Conservation (phyloP, 2,888 invertebrate species). For the Sipha maydis region DNA sequence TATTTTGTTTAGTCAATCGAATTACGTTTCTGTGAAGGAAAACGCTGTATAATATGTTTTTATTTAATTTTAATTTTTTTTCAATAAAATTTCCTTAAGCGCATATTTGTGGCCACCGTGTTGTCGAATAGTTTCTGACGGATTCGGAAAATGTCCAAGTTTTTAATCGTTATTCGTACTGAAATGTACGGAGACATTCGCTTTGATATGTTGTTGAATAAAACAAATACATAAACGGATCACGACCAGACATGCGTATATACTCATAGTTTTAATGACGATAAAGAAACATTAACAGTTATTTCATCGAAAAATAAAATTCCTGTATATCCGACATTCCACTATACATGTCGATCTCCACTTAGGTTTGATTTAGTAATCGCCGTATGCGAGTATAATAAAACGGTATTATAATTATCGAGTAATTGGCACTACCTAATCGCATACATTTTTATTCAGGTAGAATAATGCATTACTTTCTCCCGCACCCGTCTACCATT, state of each 20-base stretch:
- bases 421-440: background rate
- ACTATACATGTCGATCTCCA: background rate
- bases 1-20: too few relatives aligned
- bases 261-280: background rate
- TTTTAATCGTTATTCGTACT: background rate
- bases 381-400: background rate
- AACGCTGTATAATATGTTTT: too few relatives aligned
- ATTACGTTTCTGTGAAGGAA: too few relatives aligned
- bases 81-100: background rate
- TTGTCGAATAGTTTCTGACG: background rate
- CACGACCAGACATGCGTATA: background rate
- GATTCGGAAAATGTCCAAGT: background rate
- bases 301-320: background rate
- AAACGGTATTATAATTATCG: background rate
- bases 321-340: background rate
- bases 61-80: background rate
- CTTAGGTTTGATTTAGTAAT: background rate
- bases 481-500: background rate
- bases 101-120: background rate
- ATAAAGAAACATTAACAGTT: background rate
- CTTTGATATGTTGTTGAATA: background rate
- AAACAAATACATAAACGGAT: conserved; percentile 33
- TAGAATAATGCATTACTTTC: background rate
- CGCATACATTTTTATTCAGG: background rate
- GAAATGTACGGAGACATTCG: background rate